phyloP scores from a whole-genome alignment of 2,113 vertebrate species.

The Siniperca knerii region DNA sequence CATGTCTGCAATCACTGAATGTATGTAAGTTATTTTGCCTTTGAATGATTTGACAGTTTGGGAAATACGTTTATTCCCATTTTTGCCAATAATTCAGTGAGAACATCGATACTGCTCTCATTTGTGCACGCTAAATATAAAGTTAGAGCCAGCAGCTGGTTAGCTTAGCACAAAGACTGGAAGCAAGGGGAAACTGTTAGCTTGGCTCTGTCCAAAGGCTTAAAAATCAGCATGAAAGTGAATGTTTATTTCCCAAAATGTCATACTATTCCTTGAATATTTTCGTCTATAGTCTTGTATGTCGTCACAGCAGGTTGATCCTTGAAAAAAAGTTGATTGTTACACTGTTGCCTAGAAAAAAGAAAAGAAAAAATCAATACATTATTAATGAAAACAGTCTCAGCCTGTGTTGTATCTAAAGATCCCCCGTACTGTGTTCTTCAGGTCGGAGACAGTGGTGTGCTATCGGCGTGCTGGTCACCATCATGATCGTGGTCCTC shows the following conservation, averaged over 20 bases:
- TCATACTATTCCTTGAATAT: too few species aligned
- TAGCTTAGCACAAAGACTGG: neutral
- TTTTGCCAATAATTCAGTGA: neutral
- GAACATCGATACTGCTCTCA: neutral
- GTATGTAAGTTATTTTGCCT: neutral
- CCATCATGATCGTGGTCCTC: conserved; percentile 83
- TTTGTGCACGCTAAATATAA: neutral
- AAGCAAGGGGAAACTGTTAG: too few species aligned
- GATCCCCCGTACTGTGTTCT: neutral
- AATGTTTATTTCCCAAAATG: neutral
- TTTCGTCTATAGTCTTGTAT: too few species aligned
- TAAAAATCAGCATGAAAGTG: too few species aligned
- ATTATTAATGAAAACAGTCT: neutral
- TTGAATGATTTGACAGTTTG: neutral
- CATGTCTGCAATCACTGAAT: neutral
- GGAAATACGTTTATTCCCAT: too few species aligned
- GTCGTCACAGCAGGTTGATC: too few species aligned
- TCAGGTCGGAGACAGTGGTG: conserved; percentile 88
- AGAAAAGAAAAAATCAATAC: neutral
- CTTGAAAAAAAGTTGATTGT: neutral
- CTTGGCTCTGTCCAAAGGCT: too few species aligned
- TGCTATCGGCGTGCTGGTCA: conserved; percentile 82
- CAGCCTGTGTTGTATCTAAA: neutral
- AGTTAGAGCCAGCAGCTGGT: neutral
- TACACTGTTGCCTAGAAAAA: neutral